A percentile compares a stretch with the other conserved stretches of the same genome.
phyloP scores from a whole-genome alignment of 1,140 invertebrate species.

The Aphaenogaster ashmeadi region DNA sequence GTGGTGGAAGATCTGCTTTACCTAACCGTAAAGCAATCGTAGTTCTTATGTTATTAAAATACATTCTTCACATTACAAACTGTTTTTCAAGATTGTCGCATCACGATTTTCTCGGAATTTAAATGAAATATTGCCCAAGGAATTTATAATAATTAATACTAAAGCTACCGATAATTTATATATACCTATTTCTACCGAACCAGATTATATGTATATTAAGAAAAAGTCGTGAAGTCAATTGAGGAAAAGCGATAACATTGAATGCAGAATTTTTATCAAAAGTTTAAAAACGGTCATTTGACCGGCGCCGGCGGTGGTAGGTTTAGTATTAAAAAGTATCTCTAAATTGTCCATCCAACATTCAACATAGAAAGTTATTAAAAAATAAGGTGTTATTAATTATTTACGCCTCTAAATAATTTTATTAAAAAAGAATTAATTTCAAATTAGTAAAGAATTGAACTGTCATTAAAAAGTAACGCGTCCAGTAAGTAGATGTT shows the following conservation, averaged over 20 bases:
- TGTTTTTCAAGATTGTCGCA: background rate
- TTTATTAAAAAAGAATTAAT: background rate
- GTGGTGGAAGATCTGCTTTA: rapidly evolving
- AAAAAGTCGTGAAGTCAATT: too few relatives aligned
- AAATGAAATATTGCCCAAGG: background rate
- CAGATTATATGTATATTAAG: too few relatives aligned
- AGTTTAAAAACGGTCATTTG: too few relatives aligned
- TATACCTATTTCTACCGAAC: too few relatives aligned
- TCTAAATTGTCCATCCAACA: background rate
- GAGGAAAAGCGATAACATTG: too few relatives aligned
- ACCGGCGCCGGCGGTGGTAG: too few relatives aligned
- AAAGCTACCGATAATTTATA: too few relatives aligned
- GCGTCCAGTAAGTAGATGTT: background rate
- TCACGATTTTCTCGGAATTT: background rate
- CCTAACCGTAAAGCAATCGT: background rate
- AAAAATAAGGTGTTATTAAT: background rate
- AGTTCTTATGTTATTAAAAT: background rate
- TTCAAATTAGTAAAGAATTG: background rate
- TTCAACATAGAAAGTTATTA: background rate
- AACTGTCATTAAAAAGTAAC: background rate
- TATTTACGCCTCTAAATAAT: background rate
- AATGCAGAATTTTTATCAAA: too few relatives aligned
- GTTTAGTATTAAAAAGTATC: background rate
- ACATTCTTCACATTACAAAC: background rate
- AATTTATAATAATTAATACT: background rate